Base-by-base conservation (phyloP, 1,140 invertebrate species). In the Orius insidiosus region DNA sequence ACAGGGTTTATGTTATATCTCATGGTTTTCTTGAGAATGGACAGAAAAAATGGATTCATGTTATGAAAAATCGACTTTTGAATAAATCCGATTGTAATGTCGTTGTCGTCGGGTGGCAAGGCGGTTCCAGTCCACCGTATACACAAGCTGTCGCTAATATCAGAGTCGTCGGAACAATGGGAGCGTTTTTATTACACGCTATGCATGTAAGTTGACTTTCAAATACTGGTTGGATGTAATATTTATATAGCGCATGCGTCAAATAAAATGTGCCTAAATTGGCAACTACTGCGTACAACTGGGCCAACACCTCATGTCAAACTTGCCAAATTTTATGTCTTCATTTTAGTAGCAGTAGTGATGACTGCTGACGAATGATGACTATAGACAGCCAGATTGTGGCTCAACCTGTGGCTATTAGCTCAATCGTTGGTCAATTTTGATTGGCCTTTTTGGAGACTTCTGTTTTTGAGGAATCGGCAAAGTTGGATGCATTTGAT, bases 81-180 rank as follows among this genome's bases (percentile, higher is more conserved):
- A 62, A 66, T 0, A 68, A 74, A 37, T 72, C 75, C 43, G 71
- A 77, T 37, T 72, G 72, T 37, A 84, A 83, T 34, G 80, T 89
- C 0, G 68, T 87, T 8, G 64, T 80, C 0, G 73, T 92, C 1
- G 86, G 90, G 56, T 93, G 88, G 88, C 72, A 78, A 32, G 71
- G 68, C 31, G 88, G 85, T 0, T 82, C 85, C 0, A 74, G 75
- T 44, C 86, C 86, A 1, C 86, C 86, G 0, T 93, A 93, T 56
- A 78, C 81, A 0, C 86, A 92, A 61, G 86, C 86, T 0, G 85
- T 86, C 1, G 85, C 85, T 1, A 92, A 93, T 58, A 86, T 85
- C n/a, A 68, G 86, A 43, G 63, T 93, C 1, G 76, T 90, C 7
- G 87, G 84, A 1, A 74, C 74, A 0, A 83, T 89, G 57, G 75